Evolutionary conservation across 2,888 invertebrate species (phyloP), one percentile per base, ranked within the genome.

Genomic region (Mythimna pallens): DNA sequence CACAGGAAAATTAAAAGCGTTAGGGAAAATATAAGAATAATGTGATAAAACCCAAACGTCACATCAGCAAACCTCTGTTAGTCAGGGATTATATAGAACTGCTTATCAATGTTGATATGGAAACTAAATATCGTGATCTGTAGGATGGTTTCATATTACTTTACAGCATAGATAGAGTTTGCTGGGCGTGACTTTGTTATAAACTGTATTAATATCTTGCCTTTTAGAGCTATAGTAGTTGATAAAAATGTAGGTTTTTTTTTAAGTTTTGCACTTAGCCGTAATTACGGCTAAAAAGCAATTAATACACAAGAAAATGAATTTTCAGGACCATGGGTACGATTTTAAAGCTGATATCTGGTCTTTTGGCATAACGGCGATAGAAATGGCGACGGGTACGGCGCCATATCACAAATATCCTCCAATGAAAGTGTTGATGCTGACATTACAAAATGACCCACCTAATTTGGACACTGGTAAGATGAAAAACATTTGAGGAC

Each of bases 351-450:
- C 99, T 4, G 97, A 97, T 82, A 97, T 97, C 55, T 97, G 97
- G 97, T 97, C 97, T 9, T 98, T 99, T 90, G 99, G 99, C 36
- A 99, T 99, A 83, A 99, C 99, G 1, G 99, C 99, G 0, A 99
- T 99, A 86, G 99, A 99, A 96, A 98, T 99, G 98, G 99, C 99
- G 0, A 99, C 99, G 2, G 99, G 99, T 20, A 99, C 99, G 0
- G 99, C 99, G 0, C 99, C 99, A 0, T 99, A 99, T 93, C 99
- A 99, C 93, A 99, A 99, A 93, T 99, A 99, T 93, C 99, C 99
- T 50, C 99, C 99, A 1, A 99, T 99, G 99, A 99, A 99, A 96
- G 99, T 99, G 67, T 96, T 99, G 72, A 99, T 99, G 99, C 95
- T 99, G 82, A 99, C 99, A 0, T 96, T 99, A 76, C 99, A 99